Evolutionary conservation across 2,797 vertebrate genomes (phyloP).

Genomic region (Poecilia picta): DNA sequence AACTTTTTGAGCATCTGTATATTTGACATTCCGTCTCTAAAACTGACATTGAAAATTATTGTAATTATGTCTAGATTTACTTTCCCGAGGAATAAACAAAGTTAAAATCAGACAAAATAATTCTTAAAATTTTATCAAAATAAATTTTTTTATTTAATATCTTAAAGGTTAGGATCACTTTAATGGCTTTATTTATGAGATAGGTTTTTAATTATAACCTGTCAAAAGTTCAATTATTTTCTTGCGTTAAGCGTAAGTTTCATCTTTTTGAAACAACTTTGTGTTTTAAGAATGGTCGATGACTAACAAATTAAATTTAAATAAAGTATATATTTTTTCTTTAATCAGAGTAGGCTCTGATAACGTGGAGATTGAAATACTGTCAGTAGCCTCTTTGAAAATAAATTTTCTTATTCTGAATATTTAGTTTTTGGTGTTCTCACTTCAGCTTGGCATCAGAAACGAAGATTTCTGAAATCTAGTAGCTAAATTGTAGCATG

Average conservation of each 20-base stretch:
- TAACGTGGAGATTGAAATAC: background rate
- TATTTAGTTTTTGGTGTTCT: background rate
- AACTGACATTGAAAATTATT: background rate
- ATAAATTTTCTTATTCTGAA: background rate
- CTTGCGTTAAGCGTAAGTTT: constrained; percentile 14
- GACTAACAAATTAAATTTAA: background rate
- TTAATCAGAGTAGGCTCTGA: background rate
- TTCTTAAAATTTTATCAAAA: background rate
- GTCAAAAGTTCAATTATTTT: constrained; percentile 47
- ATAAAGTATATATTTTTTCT: background rate
- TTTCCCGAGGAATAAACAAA: background rate
- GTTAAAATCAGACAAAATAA: background rate
- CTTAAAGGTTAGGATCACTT: background rate
- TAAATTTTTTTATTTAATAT: background rate
- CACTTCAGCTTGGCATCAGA: background rate
- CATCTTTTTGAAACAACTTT: constrained; percentile 19
- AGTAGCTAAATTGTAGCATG: background rate
- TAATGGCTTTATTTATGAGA: background rate
- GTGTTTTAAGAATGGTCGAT: background rate
- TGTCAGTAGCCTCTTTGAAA: background rate
- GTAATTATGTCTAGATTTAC: background rate
- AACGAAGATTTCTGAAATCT: background rate
- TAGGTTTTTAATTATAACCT: constrained; percentile 16
- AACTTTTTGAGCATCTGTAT: background rate
- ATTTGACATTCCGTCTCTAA: background rate